Percentiles rank a stretch among this genome's conserved stretches.
Evolutionary conservation across 2,888 invertebrate genomes (phyloP).

Genomic region (Mylabris sibirica): DNA sequence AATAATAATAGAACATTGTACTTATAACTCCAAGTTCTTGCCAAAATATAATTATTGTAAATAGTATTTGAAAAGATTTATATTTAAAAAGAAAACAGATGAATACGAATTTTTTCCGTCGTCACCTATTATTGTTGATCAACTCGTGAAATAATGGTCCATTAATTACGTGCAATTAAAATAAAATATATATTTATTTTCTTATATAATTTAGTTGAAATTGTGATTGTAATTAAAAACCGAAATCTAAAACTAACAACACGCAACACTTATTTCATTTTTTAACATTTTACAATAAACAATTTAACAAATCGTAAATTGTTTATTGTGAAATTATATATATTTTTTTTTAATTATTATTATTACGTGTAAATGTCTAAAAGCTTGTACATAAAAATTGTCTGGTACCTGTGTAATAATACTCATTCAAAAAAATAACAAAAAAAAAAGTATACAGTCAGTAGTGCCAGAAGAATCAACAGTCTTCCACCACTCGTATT

Average conservation of each 20-base stretch:
- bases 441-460: slow-evolving; percentile 47
- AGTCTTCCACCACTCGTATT: slow-evolving; percentile 58
- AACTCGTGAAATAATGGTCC: slow-evolving; percentile 7
- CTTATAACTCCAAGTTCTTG: slow-evolving; percentile 18
- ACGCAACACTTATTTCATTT: background rate
- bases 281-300: background rate
- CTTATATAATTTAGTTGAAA: slow-evolving; percentile 11
- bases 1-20: background rate
- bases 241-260: background rate
- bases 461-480: slow-evolving; percentile 60
- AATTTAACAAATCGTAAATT: background rate
- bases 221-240: slow-evolving; percentile 10
- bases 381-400: slow-evolving; percentile 54
- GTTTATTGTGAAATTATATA: background rate
- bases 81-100: slow-evolving; percentile 19
- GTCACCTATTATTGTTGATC: slow-evolving; percentile 7
- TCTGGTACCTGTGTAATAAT: slow-evolving; percentile 61
- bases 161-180: slow-evolving; percentile 17
- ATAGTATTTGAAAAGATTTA: slow-evolving; percentile 31
- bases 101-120: slow-evolving; percentile 4
- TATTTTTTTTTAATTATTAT: background rate
- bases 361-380: background rate
- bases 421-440: slow-evolving; percentile 45
- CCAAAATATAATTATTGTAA: slow-evolving; percentile 27
- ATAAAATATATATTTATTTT: slow-evolving; percentile 17